Conservation (phyloP, 2,797 vertebrate genomes). For the Gymnothorax javanicus region DNA sequence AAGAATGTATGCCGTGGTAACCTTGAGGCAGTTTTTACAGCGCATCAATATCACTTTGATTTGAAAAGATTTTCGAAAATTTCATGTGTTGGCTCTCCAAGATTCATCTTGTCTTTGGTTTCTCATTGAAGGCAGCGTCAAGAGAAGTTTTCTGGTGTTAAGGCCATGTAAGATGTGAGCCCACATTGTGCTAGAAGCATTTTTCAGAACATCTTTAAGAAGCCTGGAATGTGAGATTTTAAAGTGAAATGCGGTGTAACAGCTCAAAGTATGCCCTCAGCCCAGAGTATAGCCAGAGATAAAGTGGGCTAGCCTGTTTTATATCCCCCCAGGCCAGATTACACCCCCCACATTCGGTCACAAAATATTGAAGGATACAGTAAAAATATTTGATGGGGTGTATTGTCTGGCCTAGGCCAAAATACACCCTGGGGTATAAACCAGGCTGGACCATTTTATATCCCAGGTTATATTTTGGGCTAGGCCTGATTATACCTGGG, state of each 20-base stretch:
- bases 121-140: background rate
- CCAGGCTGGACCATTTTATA: too few species aligned
- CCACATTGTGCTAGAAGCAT: constrained; percentile 56
- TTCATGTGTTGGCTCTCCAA: background rate
- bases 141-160: background rate
- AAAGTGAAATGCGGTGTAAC: background rate
- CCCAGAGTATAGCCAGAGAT: too few species aligned
- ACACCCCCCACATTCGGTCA: too few species aligned
- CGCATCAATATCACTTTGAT: background rate
- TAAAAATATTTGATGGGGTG: too few species aligned
- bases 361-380: too few species aligned
- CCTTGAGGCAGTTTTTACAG: background rate
- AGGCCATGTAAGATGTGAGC: constrained; percentile 48
- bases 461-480: too few species aligned
- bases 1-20: background rate
- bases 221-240: background rate
- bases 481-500: too few species aligned
- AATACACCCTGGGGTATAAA: too few species aligned
- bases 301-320: too few species aligned
- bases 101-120: background rate
- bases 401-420: too few species aligned
- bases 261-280: too few species aligned
- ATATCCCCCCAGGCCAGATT: too few species aligned
- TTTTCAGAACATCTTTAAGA: background rate
- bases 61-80: background rate